Evolutionary conservation across 2,888 invertebrate genomes (phyloP), one percentile per base, ranked within the genome.

Genomic region (Dasysyrphus albostriatus): DNA sequence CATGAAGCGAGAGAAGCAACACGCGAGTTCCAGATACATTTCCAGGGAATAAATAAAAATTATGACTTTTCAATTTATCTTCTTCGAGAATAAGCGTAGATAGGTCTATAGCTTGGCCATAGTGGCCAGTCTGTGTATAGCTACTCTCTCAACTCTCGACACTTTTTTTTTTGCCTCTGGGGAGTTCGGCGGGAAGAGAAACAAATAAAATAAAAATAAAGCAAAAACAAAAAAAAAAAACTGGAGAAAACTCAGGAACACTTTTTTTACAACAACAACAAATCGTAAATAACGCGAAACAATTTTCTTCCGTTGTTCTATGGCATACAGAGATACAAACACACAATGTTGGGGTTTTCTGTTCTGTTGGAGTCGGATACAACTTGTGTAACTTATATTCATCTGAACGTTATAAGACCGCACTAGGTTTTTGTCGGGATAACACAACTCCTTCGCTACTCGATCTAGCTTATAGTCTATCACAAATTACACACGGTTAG

Each of bases 21-120:
- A 72, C 58, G 44, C 63, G 10, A 42, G 39, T 24, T 69, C 51
- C 19, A 73, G 72, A 70, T 69, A 67, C 56, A 75, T 74, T 61
- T 61, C 37, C 58, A 59, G 70, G 24, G 54, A 83, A 87, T 82
- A 87, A 77, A 77, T 74, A 79, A 78, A 87, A 78, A 74, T 78
- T 78, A 83, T 83, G 87, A 83, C 87, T 87, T 87, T 87, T 87
- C 87, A 79, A 87, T 87, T 87, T 87, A 87, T 87, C 83, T 73
- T 61, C 72, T 54, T 61, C 63, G 61, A 39, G 39, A 12, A n/a
- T 29, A 4, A 54, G 44, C 0, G 42, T 44, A 24, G 5, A 32
- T 32, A 32, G 32, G 24, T 29, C n/a, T n/a, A 24, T 19, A 16
- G 47, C 32, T 59, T 16, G 4, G 37, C 12, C 19, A 5, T n/a